Evolutionary conservation across 2,888 invertebrate species (phyloP).

Genomic region (Elysia crispata): DNA sequence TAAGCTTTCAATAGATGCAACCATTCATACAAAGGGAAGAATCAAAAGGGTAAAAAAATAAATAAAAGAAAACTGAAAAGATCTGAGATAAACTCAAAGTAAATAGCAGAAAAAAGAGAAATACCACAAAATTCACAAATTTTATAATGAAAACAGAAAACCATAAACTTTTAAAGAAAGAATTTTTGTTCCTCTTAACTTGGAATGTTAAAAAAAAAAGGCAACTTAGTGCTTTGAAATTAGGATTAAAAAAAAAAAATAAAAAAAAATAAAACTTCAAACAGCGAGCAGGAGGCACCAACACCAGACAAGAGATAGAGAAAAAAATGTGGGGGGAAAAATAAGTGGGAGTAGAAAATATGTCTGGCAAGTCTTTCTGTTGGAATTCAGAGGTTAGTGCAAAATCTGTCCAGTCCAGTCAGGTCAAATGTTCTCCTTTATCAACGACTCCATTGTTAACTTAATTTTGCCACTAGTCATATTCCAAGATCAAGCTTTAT

Average conservation of each 20-base stretch:
- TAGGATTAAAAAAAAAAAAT: slow-evolving; percentile 27
- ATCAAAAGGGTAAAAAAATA: slow-evolving; percentile 12
- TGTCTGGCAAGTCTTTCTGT: background rate
- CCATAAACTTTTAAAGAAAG: slow-evolving; percentile 9
- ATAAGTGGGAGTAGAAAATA: slow-evolving; percentile 20
- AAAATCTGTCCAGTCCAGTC: too few relatives aligned
- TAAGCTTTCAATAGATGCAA: slow-evolving; percentile 48
- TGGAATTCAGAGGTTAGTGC: too few relatives aligned
- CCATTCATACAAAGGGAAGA: slow-evolving; percentile 45
- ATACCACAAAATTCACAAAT: background rate
- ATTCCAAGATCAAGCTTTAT: too few relatives aligned
- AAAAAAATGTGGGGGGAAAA: slow-evolving; percentile 31
- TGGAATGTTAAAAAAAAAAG: slow-evolving; percentile 23
- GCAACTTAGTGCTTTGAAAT: slow-evolving; percentile 20
- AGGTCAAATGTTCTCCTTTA: too few relatives aligned
- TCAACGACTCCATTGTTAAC: too few relatives aligned
- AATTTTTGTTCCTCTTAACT: slow-evolving; percentile 27
- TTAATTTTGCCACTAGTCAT: too few relatives aligned
- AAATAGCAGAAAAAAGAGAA: background rate
- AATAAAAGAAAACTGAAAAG: background rate
- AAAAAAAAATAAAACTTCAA: slow-evolving; percentile 23
- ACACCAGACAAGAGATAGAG: slow-evolving; percentile 45
- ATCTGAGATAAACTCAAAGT: background rate
- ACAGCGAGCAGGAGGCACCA: slow-evolving; percentile 50
- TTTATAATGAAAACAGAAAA: slow-evolving; percentile 18